Conservation (phyloP, 2,888 invertebrate species). For the Rotaria sp. region DNA sequence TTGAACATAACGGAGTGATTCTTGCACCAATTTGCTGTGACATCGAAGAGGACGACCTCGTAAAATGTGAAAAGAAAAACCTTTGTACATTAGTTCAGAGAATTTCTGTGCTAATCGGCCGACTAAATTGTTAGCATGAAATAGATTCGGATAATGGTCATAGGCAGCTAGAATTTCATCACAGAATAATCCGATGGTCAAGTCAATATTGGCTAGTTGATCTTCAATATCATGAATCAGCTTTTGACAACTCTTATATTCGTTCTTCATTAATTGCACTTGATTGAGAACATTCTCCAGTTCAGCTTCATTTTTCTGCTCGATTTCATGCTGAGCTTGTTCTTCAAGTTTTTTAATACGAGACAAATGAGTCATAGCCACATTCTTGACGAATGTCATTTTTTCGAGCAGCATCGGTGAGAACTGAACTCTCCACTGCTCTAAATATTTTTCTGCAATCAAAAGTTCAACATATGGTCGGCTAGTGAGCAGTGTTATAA, state of each 20-base stretch:
- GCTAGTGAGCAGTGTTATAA: too few relatives aligned
- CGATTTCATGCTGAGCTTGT: too few relatives aligned
- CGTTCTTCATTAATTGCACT: too few relatives aligned
- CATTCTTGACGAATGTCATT: background rate
- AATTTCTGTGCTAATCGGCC: background rate
- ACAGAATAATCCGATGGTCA: background rate
- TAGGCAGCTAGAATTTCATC: background rate
- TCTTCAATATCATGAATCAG: background rate
- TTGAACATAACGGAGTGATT: background rate
- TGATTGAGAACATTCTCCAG: background rate
- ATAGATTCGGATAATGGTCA: background rate
- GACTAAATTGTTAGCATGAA: background rate
- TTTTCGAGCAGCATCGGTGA: background rate
- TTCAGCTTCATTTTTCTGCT: background rate
- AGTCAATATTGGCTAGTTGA: background rate
- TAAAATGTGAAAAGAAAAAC: background rate
- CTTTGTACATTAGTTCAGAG: background rate
- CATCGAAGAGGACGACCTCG: background rate
- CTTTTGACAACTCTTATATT: background rate
- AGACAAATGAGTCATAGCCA: background rate
- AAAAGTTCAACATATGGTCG: too few relatives aligned
- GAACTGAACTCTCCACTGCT: too few relatives aligned
- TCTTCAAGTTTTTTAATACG: background rate
- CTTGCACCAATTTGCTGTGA: background rate
- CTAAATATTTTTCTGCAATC: too few relatives aligned